Evolutionary conservation across 2,888 invertebrate genomes (phyloP).

Genomic region (Drosophila planitibia): DNA sequence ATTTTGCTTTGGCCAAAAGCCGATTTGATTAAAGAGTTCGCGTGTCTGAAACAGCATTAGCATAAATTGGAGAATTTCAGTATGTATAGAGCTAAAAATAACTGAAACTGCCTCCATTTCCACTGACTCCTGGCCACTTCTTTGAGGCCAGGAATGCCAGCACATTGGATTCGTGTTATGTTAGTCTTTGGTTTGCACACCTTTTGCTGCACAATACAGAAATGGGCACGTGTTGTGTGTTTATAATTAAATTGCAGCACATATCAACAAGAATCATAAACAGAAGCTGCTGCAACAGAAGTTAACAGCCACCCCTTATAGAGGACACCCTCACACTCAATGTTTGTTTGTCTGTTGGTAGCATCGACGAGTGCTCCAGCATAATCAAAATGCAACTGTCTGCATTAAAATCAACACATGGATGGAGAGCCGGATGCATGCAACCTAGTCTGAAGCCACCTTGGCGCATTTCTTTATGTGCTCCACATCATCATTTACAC

Average conservation of each 20-base stretch:
- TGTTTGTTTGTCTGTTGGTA: slow-evolving; percentile 17
- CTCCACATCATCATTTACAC: slow-evolving; percentile 74
- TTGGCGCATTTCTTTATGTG: slow-evolving; percentile 57
- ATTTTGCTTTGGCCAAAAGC: neutral
- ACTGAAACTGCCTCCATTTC: slow-evolving; percentile 12
- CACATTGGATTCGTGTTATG: slow-evolving; percentile 22
- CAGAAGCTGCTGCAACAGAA: slow-evolving; percentile 23
- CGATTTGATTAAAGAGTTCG: slow-evolving; percentile 42
- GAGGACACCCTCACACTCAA: slow-evolving; percentile 19
- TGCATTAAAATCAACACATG: slow-evolving; percentile 57
- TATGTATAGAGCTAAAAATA: slow-evolving; percentile 34
- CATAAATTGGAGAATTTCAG: slow-evolving; percentile 44
- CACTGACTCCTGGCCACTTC: neutral
- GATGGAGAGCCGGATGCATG: slow-evolving; percentile 15
- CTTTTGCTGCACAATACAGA: slow-evolving; percentile 46
- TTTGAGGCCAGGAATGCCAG: slow-evolving; percentile 1
- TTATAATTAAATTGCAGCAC: slow-evolving; percentile 74
- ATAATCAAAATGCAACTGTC: slow-evolving; percentile 74
- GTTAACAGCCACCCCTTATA: slow-evolving; percentile 7
- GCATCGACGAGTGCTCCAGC: slow-evolving; percentile 58
- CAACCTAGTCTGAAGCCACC: slow-evolving; percentile 4
- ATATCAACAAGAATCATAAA: slow-evolving; percentile 50
- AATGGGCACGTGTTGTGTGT: slow-evolving; percentile 69
- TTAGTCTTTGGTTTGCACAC: slow-evolving; percentile 70
- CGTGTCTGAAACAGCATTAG: slow-evolving; percentile 61